These are phyloP conservation scores for Oreochromis mossambicus DNA, from an alignment of 2,797 vertebrate genomes.

Conservation along the genomic window DNA sequence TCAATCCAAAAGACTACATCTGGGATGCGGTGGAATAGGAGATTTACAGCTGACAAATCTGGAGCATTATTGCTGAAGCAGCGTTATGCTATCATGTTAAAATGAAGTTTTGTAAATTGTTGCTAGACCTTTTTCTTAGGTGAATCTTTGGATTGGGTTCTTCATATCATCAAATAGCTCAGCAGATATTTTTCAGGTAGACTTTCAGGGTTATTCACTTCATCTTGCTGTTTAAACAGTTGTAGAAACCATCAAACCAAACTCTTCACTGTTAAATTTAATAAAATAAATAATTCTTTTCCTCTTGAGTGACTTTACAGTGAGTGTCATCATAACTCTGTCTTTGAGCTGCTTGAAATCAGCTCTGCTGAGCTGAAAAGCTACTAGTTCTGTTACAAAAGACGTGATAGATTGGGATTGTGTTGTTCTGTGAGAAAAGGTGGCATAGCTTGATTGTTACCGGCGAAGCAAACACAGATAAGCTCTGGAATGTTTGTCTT, in stretches of 20 bases:
- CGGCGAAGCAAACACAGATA: constrained; percentile 55
- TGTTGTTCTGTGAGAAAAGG: not conserved
- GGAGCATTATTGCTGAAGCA: not conserved
- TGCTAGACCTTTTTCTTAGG: not conserved
- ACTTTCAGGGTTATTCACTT: not conserved
- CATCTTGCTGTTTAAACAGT: not conserved
- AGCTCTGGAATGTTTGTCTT: constrained; percentile 72
- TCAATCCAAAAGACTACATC: not conserved
- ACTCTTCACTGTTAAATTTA: not conserved
- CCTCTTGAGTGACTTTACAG: not conserved
- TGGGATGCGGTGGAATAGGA: not conserved
- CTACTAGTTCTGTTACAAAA: not conserved
- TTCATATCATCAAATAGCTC: not conserved
- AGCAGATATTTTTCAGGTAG: not conserved
- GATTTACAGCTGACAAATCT: not conserved
- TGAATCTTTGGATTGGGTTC: not conserved
- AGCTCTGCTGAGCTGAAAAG: not conserved
- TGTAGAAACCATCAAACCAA: not conserved
- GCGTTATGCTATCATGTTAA: not conserved
- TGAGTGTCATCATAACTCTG: not conserved
- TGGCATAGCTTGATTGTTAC: not conserved
- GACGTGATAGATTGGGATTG: not conserved
- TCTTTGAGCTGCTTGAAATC: not conserved
- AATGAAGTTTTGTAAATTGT: not conserved
- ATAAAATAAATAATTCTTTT: not conserved